phyloP scores from a whole-genome alignment of 2,113 vertebrate genomes.

The Microtus montanus region DNA sequence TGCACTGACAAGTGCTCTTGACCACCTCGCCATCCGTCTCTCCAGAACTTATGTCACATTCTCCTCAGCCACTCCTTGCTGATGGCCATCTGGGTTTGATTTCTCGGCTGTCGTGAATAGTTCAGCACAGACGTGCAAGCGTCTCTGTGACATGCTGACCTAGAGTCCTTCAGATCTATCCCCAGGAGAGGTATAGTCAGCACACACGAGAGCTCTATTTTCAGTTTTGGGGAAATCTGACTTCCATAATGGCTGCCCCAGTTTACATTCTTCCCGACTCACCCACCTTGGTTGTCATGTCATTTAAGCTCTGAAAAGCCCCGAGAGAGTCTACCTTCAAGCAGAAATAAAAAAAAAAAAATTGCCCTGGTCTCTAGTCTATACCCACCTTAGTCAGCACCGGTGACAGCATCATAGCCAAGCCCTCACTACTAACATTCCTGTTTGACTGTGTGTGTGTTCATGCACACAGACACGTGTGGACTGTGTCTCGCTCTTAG shows the following conservation, averaged over 20 bases:
- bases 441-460: neutral
- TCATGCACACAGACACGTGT: neutral
- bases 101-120: neutral
- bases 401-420: neutral
- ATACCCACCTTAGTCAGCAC: neutral
- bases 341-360: neutral
- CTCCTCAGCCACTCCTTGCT: neutral
- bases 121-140: neutral
- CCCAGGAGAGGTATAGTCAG: neutral
- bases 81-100: neutral
- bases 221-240: neutral
- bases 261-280: no score
- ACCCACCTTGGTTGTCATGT: neutral
- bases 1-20: neutral
- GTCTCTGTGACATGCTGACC: neutral
- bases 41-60: neutral
- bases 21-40: neutral
- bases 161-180: neutral
- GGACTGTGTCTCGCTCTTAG: neutral
- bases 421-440: neutral
- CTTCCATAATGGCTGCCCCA: neutral
- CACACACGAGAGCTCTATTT: neutral
- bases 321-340: neutral
- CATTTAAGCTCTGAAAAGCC: neutral
- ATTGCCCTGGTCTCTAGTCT: neutral